Conservation (phyloP, 2,888 invertebrate species). For the Ophion obscuratus region DNA sequence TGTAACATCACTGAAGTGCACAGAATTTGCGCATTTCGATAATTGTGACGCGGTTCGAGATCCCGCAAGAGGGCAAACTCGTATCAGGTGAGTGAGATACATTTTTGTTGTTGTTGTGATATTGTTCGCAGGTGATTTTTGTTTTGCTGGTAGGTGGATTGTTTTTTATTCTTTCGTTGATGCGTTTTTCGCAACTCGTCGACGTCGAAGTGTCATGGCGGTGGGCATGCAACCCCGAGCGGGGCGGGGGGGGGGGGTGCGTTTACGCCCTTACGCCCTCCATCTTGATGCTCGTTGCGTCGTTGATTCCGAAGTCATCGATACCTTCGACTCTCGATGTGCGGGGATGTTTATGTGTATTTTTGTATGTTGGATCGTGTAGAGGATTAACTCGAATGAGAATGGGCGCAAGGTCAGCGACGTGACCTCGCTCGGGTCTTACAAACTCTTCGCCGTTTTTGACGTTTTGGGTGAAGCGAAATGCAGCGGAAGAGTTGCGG, state of each 20-base stretch:
- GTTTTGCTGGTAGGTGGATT: not conserved
- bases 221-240: slow-evolving; percentile 1
- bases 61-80: slow-evolving; percentile 12
- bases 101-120: not conserved
- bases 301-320: slow-evolving; percentile 66
- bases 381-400: slow-evolving; percentile 17
- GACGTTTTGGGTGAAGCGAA: not conserved
- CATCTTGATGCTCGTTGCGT: slow-evolving; percentile 16
- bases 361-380: not conserved
- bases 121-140: not conserved
- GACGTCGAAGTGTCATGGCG: slow-evolving; percentile 28
- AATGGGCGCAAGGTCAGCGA: slow-evolving; percentile 5
- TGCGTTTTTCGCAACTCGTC: not conserved
- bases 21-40: not conserved
- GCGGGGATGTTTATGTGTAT: not conserved
- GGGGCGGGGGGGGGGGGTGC: slow-evolving; percentile 37
- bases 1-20: not conserved
- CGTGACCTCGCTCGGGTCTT: not conserved
- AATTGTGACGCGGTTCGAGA: not conserved
- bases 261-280: slow-evolving; percentile 54
- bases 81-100: slow-evolving; percentile 21
- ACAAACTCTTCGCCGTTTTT: not conserved
- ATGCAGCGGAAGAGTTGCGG: not conserved
- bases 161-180: not conserved
- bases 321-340: slow-evolving; percentile 62